These are phyloP conservation scores for Acrocephalus scirpaceus DNA, from an alignment of 2,797 vertebrate species.

Conservation along the genomic window DNA sequence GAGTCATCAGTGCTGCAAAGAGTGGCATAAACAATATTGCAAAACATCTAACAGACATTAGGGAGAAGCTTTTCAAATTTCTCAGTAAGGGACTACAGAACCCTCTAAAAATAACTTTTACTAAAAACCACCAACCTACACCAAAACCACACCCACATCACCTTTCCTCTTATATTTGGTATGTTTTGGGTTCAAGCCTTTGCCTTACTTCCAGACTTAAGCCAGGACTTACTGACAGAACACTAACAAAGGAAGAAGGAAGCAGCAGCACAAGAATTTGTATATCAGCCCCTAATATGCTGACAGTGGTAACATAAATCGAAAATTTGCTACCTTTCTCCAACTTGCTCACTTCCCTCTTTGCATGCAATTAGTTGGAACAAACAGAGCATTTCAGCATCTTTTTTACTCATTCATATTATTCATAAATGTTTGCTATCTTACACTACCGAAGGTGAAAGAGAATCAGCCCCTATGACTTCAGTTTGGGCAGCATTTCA, in stretches of 20 bases:
- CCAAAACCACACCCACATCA: not conserved
- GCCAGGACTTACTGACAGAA: not conserved
- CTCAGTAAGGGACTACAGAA: not conserved
- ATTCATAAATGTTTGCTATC: not conserved
- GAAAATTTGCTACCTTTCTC: not conserved
- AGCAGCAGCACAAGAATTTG: not conserved
- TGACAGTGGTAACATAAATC: not conserved
- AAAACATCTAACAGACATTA: not conserved
- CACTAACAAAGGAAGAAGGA: not conserved
- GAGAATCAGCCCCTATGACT: not conserved
- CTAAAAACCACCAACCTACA: not conserved
- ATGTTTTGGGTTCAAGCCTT: not conserved
- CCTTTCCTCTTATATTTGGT: not conserved
- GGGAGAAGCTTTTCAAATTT: not conserved
- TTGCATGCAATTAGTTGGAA: not conserved
- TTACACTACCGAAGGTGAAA: not conserved
- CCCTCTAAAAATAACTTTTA: not conserved
- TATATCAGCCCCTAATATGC: not conserved
- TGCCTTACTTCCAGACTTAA: not conserved
- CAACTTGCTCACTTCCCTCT: not conserved
- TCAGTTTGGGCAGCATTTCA: not conserved
- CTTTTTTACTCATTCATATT: not conserved
- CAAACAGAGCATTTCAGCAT: not conserved
- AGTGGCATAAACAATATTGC: not conserved
- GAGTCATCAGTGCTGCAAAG: not conserved